Base-by-base conservation (phyloP, 2,797 vertebrate species). In the Chrosomus eos region DNA sequence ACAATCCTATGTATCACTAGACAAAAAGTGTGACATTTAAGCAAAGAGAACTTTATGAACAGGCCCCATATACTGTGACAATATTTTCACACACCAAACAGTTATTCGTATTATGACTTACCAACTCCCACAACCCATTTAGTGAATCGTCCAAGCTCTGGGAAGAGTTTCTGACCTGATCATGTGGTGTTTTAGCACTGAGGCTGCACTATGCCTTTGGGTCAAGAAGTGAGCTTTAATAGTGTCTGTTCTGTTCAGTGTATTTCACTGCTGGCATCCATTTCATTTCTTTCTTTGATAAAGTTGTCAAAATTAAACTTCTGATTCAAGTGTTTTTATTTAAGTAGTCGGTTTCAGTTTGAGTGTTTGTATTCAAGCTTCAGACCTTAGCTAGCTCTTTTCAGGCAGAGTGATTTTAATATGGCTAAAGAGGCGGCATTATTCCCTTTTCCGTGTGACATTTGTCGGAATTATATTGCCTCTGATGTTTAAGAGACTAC, bases 271-370 rank as follows among this genome's bases (percentile, higher is more conserved):
- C 90, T 91, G 89, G 90, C 87, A 88, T 90, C 85, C 85, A 91
- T 93, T 94, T 94, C 89, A 90, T 91, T 91, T 93, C 87, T 94
- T 92, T 93, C 93, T 94, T 94, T 94, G 94, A 95, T 95, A 94
- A 95, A 95, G 92, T 90, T 94, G 90, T 93, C 92, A 85, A 90
- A 92, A 93, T 90, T 83, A 88, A 91, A 84, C 10, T 68, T 82
- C 81, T 33, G 78, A 66, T 31, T 75, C 70, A 23, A 13, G 62
- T 51, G 68, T 90, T 85, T 81, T 92, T 7, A 86, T 91, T 89
- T 5, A 36, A 81, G 19, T 18, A 19, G 16, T 40, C 7, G 0
- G 16, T 21, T 53, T 28, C 23, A 7, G 10, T 80, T 33, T 31
- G 38, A 31, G 38, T 19, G 4, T 76, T 26, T 76, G 60, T 66